phyloP scores from a whole-genome alignment of 2,888 invertebrate genomes.

The Dicranocentrus wangi region DNA sequence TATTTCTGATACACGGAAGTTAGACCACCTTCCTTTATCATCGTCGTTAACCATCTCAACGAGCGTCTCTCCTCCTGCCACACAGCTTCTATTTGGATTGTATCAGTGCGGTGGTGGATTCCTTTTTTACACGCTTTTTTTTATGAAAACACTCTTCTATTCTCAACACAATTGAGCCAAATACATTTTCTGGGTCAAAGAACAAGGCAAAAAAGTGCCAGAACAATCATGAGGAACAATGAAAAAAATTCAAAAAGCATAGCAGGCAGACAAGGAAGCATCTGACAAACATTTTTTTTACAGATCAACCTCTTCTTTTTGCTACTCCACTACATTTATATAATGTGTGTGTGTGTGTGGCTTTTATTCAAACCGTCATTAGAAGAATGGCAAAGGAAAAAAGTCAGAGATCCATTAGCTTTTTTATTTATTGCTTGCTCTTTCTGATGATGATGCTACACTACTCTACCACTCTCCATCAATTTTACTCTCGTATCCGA shows the following conservation, averaged over 20 bases:
- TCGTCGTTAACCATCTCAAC: slow-evolving; percentile 29
- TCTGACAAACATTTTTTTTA: slow-evolving; percentile 21
- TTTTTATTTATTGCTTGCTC: slow-evolving; percentile 67
- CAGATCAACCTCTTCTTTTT: not conserved
- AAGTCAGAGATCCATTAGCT: slow-evolving; percentile 68
- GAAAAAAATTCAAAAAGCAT: slow-evolving; percentile 31
- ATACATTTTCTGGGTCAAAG: slow-evolving; percentile 62
- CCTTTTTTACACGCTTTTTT: slow-evolving; percentile 5
- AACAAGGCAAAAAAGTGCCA: slow-evolving; percentile 22
- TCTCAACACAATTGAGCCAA: slow-evolving; percentile 38
- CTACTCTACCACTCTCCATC: slow-evolving; percentile 6
- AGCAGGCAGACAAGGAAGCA: slow-evolving; percentile 20
- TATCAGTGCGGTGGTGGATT: slow-evolving; percentile 20
- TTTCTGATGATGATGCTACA: slow-evolving; percentile 41
- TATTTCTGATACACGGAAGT: slow-evolving; percentile 54
- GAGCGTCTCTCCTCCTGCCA: slow-evolving; percentile 34
- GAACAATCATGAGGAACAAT: slow-evolving; percentile 49
- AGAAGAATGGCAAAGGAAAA: slow-evolving; percentile 64
- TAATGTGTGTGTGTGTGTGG: slow-evolving; percentile 64
- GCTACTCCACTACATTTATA: slow-evolving; percentile 46
- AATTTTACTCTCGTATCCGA: slow-evolving; percentile 50
- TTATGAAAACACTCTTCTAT: slow-evolving; percentile 37
- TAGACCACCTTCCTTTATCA: slow-evolving; percentile 51
- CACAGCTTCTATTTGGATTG: slow-evolving; percentile 12
- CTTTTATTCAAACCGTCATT: slow-evolving; percentile 63